Evolutionary conservation across 2,113 vertebrate genomes (phyloP).

Genomic region (Chamaetylas fuelleborni): DNA sequence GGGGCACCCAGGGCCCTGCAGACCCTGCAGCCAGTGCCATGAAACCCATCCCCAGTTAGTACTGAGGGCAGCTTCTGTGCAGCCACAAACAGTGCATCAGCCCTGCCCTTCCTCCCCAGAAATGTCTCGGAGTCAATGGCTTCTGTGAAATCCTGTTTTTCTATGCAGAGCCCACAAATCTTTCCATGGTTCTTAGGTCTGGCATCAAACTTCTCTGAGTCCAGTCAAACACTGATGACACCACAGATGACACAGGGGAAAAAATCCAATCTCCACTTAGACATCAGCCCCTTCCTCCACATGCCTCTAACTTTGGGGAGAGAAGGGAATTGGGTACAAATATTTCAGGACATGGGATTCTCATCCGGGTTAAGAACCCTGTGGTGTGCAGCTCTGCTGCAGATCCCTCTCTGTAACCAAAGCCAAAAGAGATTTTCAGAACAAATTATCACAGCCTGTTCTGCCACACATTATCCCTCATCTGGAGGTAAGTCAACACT

Average conservation of each 20-base stretch:
- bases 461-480: background rate
- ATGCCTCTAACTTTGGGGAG: background rate
- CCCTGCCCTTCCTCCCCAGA: background rate
- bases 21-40: no score
- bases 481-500: background rate
- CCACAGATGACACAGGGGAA: background rate
- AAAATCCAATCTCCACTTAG: background rate
- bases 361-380: accelerated
- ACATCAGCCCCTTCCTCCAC: background rate
- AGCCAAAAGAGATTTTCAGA: background rate
- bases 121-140: background rate
- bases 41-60: background rate
- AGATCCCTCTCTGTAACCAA: background rate
- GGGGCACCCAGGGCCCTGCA: background rate
- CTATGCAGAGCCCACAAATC: background rate
- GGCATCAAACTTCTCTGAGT: background rate
- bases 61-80: background rate
- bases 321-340: background rate
- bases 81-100: background rate
- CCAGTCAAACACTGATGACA: background rate
- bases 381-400: background rate
- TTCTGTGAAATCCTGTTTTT: background rate
- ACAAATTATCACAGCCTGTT: background rate
- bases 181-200: background rate
- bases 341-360: background rate